Percentiles rank a stretch among this genome's conserved stretches.
phyloP scores from a whole-genome alignment of 2,797 vertebrate species.

The Microtus agrestis region DNA sequence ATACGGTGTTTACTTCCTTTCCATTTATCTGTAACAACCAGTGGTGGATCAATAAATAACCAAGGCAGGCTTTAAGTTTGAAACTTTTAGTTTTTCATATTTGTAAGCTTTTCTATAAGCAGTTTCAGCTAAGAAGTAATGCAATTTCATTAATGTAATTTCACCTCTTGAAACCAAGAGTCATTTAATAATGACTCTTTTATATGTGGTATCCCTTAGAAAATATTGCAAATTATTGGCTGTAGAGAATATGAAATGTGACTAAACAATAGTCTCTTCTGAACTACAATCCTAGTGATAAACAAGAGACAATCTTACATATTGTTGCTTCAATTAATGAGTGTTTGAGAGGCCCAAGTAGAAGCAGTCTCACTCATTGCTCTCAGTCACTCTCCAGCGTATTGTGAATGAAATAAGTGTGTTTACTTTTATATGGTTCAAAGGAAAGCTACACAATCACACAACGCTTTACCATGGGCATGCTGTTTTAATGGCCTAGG shows the following conservation, averaged over 20 bases:
- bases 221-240: slow-evolving; percentile 65
- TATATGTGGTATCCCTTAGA: slow-evolving; percentile 10
- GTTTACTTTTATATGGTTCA: slow-evolving; percentile 63
- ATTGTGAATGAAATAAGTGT: slow-evolving; percentile 85
- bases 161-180: slow-evolving; percentile 28
- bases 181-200: slow-evolving; percentile 40
- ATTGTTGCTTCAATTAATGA: slow-evolving; percentile 86
- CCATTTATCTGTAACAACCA: slow-evolving; percentile 27
- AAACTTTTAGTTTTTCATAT: slow-evolving; percentile 61
- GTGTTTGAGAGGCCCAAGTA: slow-evolving; percentile 86
- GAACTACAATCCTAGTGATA: slow-evolving; percentile 89
- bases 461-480: slow-evolving; percentile 70
- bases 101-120: slow-evolving; percentile 20
- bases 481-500: slow-evolving; percentile 82
- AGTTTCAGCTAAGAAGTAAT: slow-evolving; percentile 60
- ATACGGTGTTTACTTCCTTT: slow-evolving; percentile 52
- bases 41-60: background rate
- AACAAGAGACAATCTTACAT: slow-evolving; percentile 82
- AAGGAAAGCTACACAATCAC: slow-evolving; percentile 63
- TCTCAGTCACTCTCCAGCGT: slow-evolving; percentile 86
- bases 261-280: slow-evolving; percentile 89
- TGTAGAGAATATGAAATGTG: slow-evolving; percentile 75
- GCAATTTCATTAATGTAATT: background rate
- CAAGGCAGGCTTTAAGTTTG: slow-evolving; percentile 31
- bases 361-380: slow-evolving; percentile 84